Conservation (phyloP, 2,113 vertebrate species). For the Sylvilagus bachmani region DNA sequence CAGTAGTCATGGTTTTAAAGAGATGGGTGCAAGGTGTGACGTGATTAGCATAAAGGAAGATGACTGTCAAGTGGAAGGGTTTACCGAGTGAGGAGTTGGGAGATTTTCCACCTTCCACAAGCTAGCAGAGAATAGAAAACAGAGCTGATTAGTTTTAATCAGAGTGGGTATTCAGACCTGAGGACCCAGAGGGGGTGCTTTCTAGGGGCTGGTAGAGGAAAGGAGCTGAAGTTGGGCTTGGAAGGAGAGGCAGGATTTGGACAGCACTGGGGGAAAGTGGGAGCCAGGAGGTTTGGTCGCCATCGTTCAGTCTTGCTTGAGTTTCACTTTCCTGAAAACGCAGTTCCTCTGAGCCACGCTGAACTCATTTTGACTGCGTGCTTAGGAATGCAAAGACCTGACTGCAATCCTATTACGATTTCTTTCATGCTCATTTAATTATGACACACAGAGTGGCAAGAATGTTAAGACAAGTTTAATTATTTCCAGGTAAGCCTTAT, state of each 20-base stretch:
- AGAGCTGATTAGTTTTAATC: not conserved
- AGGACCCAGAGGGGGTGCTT: not conserved
- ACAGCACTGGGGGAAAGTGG: not conserved
- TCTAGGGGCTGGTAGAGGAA: not conserved
- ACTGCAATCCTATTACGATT: constrained; percentile 57
- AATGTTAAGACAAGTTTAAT: constrained; percentile 48
- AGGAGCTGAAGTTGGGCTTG: not conserved
- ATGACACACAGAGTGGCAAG: not conserved
- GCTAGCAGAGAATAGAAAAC: not conserved
- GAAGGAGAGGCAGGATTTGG: not conserved
- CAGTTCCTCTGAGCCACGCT: not conserved
- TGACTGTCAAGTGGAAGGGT: not conserved
- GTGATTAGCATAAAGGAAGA: not conserved
- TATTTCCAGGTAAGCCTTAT: constrained; percentile 56
- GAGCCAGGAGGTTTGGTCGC: not conserved
- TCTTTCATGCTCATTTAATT: constrained; percentile 58
- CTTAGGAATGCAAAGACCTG: constrained; percentile 20
- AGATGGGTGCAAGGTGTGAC: not conserved
- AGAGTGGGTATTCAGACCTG: not conserved
- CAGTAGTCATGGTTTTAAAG: not conserved
- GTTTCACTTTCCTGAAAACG: constrained; percentile 21
- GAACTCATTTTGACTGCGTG: not conserved
- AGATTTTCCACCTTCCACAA: not conserved
- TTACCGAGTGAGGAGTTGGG: not conserved
- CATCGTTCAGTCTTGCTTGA: not conserved